Evolutionary conservation across 2,113 vertebrate species (phyloP).

Genomic region (Oxyruncus cristatus): DNA sequence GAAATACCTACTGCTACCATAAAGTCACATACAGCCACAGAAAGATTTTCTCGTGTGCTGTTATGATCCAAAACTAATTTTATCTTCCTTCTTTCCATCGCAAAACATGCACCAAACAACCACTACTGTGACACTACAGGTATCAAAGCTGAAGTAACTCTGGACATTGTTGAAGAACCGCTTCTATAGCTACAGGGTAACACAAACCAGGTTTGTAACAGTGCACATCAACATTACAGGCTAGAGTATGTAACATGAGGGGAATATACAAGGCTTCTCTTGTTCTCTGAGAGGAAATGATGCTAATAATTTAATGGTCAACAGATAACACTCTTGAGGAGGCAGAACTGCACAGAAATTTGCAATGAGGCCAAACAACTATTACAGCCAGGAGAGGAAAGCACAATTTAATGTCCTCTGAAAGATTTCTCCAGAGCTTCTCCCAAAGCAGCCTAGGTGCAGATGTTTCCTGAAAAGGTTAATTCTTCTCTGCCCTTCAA

Average conservation of each 20-base stretch:
- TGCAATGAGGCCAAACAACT: not conserved
- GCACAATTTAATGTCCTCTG: not conserved
- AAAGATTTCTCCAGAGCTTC: not conserved
- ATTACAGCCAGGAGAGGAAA: not conserved
- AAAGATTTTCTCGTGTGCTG: not conserved
- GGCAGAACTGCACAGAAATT: not conserved
- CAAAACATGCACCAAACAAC: not conserved
- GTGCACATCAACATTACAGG: not conserved
- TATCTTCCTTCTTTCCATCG: not conserved
- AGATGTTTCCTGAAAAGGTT: not conserved
- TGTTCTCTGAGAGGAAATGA: rapidly evolving
- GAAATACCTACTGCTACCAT: not conserved
- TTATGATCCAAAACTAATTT: not conserved
- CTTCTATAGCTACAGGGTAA: not conserved
- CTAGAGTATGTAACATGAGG: not conserved
- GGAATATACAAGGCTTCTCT: not conserved
- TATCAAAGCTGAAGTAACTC: not conserved
- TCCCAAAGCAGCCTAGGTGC: not conserved
- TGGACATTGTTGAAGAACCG: rapidly evolving
- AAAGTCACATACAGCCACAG: not conserved
- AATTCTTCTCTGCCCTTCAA: not conserved
- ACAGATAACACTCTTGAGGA: not conserved
- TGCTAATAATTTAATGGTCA: not conserved
- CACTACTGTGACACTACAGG: not conserved
- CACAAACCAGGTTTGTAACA: not conserved